Evolutionary conservation across 1,140 invertebrate genomes (phyloP), one percentile per base, ranked within the genome.

Genomic region (Drosophila sproati): DNA sequence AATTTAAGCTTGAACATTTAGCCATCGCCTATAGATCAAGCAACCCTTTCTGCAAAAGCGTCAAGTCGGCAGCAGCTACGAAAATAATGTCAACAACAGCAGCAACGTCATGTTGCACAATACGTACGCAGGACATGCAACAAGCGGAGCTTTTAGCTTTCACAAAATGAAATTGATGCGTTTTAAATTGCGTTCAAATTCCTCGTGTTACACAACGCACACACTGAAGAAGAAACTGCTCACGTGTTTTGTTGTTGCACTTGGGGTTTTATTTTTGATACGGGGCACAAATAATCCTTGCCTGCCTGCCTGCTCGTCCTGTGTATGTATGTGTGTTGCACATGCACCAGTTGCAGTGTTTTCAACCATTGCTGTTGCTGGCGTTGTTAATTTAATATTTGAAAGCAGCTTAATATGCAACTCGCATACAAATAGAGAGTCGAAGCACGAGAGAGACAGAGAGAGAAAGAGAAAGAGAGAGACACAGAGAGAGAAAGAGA

Each of bases 371-470:
- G 62, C 64, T 52, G 62, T 39, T 75, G 77, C 39, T 50, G 43
- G 51, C 56, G 72, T 66, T 86, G 78, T 85, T 90, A 90, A 90
- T 90, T 90, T 90, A 90, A 90, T 88, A 88, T 90, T 86, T 90
- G 81, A 86, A 89, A 89, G 81, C 86, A 85, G 85, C 85, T 89
- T 89, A 85, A 89, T 77, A 89, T 90, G 78, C 86, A 89, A 72
- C 63, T 73, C 82, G 43, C 52, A 57, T 70, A 73, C 76, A 71
- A 69, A 51, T 62, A 73, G 61, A 80, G 66, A 61, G 29, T 57
- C 51, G 62, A 43, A 77, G 39, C 39, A 8, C 10, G n/a, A 43
- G 39, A 41, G 39, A 41, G 39, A n/a, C 2, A 41, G n/a, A 41
- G 2, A 41, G 37, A 41, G 10, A 10, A 1, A 41, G 61, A 35